Evolutionary conservation across 2,888 invertebrate genomes (phyloP), one percentile per base, ranked within the genome.

Genomic region (Trichopria drosophilae): DNA sequence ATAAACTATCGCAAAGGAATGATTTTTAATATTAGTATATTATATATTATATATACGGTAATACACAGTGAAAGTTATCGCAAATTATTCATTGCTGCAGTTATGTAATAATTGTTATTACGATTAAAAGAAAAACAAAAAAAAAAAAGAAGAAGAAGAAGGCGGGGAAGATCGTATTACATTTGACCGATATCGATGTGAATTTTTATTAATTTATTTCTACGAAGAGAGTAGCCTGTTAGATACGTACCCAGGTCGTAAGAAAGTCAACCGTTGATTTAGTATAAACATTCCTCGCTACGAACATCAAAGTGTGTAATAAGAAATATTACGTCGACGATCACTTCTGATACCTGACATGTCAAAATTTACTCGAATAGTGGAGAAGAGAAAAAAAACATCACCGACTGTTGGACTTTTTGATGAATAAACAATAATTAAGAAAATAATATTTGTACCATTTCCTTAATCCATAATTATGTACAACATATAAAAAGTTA

Each of bases 1-100:
- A 52, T 55, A 56, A 53, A 47, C 50, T 45, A 48, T 28, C 34
- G 37, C 42, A 49, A 23, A 42, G 49, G 42, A 49, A 34, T 50
- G 35, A 54, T 47, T 55, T 50, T 34, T 34, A 46, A 37, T 43
- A 55, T 49, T 44, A 51, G 43, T 45, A 36, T 45, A 51, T 48
- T 39, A 49, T 49, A 45, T 54, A 57, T 57, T 32, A 39, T 51
- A 35, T 57, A 57, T 51, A 55, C 46, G 47, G 51, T 61, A 45
- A 40, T 50, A 51, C 53, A 47, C 47, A 55, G 51, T 51, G 50
- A 46, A 46, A 43, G 43, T 59, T 61, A 31, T 54, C 50, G 40
- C 53, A 50, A 55, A 52, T 50, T 45, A n/a, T 56, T 44, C 41
- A 41, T 41, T 39, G n/a, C 18, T 44, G 45, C 36, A 55, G 36